phyloP scores from a whole-genome alignment of 2,888 invertebrate species.

The Eupithecia tripunctaria region DNA sequence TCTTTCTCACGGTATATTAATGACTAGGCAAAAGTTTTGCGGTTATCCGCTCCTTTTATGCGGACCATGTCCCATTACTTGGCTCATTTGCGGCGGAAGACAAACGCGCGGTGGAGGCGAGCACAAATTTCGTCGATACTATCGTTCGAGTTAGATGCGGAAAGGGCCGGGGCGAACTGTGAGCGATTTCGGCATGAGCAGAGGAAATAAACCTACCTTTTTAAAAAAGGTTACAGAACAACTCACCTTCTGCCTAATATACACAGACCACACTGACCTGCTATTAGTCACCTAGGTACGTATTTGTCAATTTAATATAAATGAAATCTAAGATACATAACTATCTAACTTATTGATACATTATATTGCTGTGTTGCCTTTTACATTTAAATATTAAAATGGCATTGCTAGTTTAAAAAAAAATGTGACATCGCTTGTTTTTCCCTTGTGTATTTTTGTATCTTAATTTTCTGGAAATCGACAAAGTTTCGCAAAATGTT shows the following conservation, averaged over 20 bases:
- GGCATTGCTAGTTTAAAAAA: too few relatives aligned
- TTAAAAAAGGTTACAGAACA: background rate
- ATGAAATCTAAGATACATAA: background rate
- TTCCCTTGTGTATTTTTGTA: too few relatives aligned
- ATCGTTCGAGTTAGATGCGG: conserved; percentile 57
- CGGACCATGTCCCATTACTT: conserved; percentile 67
- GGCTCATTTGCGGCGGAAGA: conserved; percentile 82
- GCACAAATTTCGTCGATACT: conserved; percentile 81
- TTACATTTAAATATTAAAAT: too few relatives aligned
- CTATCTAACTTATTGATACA: too few relatives aligned
- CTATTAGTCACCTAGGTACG: background rate
- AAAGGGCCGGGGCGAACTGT: conserved; percentile 12
- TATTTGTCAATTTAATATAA: background rate
- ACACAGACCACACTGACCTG: background rate
- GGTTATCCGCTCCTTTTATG: conserved; percentile 74
- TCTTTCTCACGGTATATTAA: conserved; percentile 78
- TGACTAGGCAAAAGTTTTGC: conserved; percentile 79
- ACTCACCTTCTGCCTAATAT: background rate
- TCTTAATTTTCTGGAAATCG: background rate
- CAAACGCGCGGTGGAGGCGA: conserved; percentile 76
- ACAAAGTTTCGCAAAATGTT: background rate
- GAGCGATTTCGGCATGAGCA: background rate
- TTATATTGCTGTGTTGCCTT: too few relatives aligned
- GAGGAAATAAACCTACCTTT: background rate
- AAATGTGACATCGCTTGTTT: too few relatives aligned